Conservation (phyloP, 2,888 invertebrate genomes). For the Ochropleura leucogaster region DNA sequence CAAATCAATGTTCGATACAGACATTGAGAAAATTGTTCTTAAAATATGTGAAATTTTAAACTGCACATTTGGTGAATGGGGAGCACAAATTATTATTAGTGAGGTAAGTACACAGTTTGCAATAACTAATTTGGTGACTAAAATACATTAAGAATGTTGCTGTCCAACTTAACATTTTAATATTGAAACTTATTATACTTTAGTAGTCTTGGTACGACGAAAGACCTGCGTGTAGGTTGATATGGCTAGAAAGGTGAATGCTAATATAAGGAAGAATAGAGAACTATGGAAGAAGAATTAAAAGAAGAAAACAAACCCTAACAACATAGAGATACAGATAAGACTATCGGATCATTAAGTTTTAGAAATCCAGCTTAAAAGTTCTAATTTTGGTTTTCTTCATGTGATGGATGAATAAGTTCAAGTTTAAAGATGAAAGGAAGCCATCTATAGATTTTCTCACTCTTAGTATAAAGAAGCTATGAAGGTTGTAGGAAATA, state of each 20-base stretch:
- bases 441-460: not conserved
- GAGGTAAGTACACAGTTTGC: constrained; percentile 52
- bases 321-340: too few relatives aligned
- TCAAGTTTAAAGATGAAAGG: not conserved
- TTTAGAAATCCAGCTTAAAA: not conserved
- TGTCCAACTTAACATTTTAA: not conserved
- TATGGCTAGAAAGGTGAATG: too few relatives aligned
- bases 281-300: too few relatives aligned
- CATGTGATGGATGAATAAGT: not conserved
- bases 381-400: not conserved
- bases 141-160: not conserved
- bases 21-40: constrained; percentile 50
- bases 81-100: constrained; percentile 28
- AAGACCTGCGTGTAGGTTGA: too few relatives aligned
- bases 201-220: not conserved
- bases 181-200: not conserved
- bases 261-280: too few relatives aligned
- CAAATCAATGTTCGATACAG: constrained; percentile 55
- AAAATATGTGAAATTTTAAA: constrained; percentile 4
- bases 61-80: constrained; percentile 56
- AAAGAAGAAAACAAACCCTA: too few relatives aligned
- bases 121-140: not conserved
- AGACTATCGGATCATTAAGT: not conserved
- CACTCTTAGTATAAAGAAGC: not conserved
- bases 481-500: not conserved